Evolutionary conservation across 2,888 invertebrate species (phyloP).

Genomic region (Operophtera brumata): DNA sequence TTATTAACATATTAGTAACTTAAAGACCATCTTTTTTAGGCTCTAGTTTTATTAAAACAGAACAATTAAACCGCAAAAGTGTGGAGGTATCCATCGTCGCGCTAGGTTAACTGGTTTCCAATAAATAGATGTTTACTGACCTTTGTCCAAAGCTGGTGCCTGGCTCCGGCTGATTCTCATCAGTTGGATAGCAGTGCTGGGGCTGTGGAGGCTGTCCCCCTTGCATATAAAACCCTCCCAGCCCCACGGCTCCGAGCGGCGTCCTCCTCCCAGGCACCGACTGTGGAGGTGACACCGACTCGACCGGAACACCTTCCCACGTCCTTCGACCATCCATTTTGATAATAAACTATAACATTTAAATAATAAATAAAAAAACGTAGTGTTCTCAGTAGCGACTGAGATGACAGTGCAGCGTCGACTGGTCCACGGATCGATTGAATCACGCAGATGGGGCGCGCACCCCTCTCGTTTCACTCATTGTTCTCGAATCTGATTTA

Average conservation of each 20-base stretch:
- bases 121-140: constrained; percentile 43
- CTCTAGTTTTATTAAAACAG: background rate
- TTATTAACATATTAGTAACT: background rate
- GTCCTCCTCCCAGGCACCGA: constrained; percentile 86
- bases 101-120: background rate
- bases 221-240: constrained; percentile 94
- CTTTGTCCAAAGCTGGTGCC: constrained; percentile 78
- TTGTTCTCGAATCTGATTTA: constrained; percentile 74
- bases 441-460: constrained; percentile 77
- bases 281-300: constrained; percentile 79
- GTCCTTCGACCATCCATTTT: constrained; percentile 74
- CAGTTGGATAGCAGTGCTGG: constrained; percentile 82
- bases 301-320: constrained; percentile 74
- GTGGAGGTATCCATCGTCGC: background rate
- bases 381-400: constrained; percentile 46
- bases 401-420: constrained; percentile 61
- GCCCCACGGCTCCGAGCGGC: constrained; percentile 90
- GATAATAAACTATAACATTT: constrained; percentile 41
- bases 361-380: constrained; percentile 58
- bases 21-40: background rate
- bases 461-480: constrained; percentile 76
- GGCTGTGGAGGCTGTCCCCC: constrained; percentile 77
- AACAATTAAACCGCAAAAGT: background rate
- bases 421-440: constrained; percentile 77
- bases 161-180: constrained; percentile 90